Evolutionary conservation across 1,140 invertebrate species (phyloP).

Genomic region (Bombus affinis): DNA sequence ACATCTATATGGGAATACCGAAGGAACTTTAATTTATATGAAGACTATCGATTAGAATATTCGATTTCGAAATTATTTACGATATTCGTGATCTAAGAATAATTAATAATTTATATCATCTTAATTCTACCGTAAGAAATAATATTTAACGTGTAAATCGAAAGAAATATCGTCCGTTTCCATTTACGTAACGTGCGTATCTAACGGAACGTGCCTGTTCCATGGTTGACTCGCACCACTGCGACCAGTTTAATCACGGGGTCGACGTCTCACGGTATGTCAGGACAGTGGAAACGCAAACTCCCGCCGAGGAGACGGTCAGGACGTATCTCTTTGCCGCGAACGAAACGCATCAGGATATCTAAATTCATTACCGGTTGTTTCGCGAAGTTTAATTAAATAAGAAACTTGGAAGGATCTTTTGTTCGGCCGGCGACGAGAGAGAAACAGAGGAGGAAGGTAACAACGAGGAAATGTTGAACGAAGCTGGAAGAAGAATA

Average conservation of each 20-base stretch:
- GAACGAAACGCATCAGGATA: slow-evolving; percentile 62
- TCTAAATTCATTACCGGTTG: slow-evolving; percentile 69
- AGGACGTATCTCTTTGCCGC: slow-evolving; percentile 45
- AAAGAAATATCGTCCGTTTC: background rate
- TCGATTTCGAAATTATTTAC: background rate
- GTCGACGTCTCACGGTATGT: background rate
- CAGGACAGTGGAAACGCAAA: slow-evolving; percentile 28
- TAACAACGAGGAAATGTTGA: slow-evolving; percentile 30
- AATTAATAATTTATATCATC: background rate
- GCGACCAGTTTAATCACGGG: slow-evolving; percentile 54
- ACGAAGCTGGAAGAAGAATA: background rate
- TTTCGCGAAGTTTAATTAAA: slow-evolving; percentile 72
- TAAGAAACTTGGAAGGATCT: slow-evolving; percentile 51
- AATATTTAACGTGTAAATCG: background rate
- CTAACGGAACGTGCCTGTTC: slow-evolving; percentile 20
- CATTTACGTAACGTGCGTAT: background rate
- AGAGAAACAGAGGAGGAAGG: slow-evolving; percentile 2
- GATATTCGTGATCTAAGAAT: background rate
- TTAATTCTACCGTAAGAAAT: background rate
- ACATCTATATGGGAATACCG: background rate
- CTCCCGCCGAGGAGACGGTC: slow-evolving; percentile 1
- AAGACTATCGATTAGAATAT: background rate
- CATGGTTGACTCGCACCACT: slow-evolving; percentile 53
- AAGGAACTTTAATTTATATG: background rate
- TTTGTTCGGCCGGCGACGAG: slow-evolving; percentile 37